These are phyloP conservation scores for Etheostoma perlongum DNA, from an alignment of 2,797 vertebrate species.

Conservation along the genomic window DNA sequence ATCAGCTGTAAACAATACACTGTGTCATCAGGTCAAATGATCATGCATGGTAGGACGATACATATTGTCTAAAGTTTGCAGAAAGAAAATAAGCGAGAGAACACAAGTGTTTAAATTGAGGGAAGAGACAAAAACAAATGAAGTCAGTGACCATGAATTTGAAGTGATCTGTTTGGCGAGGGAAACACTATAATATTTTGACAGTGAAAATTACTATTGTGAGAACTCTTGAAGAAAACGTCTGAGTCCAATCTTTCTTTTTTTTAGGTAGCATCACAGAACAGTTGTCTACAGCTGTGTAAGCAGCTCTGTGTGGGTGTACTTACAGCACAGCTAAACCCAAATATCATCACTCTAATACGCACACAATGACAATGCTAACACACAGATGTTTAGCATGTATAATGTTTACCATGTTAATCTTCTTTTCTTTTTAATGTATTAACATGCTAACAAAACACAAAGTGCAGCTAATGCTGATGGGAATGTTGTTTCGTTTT, in stretches of 20 bases:
- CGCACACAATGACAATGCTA: neutral
- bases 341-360: neutral
- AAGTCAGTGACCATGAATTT: slow-evolving; percentile 27
- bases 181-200: slow-evolving; percentile 48
- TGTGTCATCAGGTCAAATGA: slow-evolving; percentile 38
- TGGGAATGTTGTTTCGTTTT: neutral
- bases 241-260: neutral
- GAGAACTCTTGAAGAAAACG: slow-evolving; percentile 22
- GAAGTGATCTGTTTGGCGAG: slow-evolving; percentile 30
- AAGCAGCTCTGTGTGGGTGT: slow-evolving; percentile 4
- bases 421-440: neutral
- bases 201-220: slow-evolving; percentile 46
- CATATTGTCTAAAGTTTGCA: slow-evolving; percentile 33
- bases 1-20: slow-evolving; percentile 40
- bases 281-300: neutral
- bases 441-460: neutral
- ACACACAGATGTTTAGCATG: neutral
- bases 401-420: neutral
- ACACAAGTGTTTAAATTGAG: slow-evolving; percentile 40
- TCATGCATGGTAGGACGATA: slow-evolving; percentile 16
- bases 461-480: neutral
- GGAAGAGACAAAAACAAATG: slow-evolving; percentile 50
- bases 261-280: neutral
- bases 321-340: slow-evolving; percentile 5
- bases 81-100: slow-evolving; percentile 47